A percentile compares a stretch with the other conserved stretches of the same genome.
Conservation (phyloP, 53 echinoderm and acorn worm genomes). For the Paracentrotus lividus region DNA sequence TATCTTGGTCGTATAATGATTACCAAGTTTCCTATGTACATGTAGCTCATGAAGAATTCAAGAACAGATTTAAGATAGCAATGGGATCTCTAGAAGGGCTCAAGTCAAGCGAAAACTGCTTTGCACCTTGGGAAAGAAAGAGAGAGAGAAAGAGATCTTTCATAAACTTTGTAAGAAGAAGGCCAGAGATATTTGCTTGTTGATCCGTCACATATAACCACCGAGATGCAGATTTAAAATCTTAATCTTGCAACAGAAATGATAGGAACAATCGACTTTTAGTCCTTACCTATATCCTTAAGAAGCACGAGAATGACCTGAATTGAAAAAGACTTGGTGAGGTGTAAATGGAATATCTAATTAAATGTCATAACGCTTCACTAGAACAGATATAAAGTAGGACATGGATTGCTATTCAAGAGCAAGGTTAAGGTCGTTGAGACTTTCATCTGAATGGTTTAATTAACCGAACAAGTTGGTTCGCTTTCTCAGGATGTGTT, state of each 20-base stretch:
- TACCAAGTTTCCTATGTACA: too few species aligned
- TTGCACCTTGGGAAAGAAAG: too few species aligned
- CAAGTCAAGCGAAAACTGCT: too few species aligned
- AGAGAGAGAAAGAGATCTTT: background rate
- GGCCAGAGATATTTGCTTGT: background rate
- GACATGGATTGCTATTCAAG: background rate
- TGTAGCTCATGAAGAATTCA: too few species aligned
- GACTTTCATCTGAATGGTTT: background rate
- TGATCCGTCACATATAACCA: background rate
- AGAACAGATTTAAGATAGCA: too few species aligned
- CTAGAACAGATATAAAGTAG: background rate
- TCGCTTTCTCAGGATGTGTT: background rate
- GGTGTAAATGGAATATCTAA: slow-evolving; percentile 11
- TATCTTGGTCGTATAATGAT: too few species aligned
- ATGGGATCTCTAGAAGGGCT: too few species aligned
- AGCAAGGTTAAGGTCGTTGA: background rate
- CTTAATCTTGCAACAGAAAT: background rate
- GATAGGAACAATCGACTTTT: background rate
- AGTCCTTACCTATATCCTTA: background rate
- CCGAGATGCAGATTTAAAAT: slow-evolving; percentile 17
- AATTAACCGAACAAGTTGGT: background rate
- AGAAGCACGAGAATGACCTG: slow-evolving; percentile 48
- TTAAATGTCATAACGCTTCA: background rate
- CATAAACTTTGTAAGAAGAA: too few species aligned
- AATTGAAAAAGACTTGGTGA: background rate